These are phyloP conservation scores for Pandemis heparana DNA, from an alignment of 2,888 invertebrate genomes.

Conservation along the genomic window DNA sequence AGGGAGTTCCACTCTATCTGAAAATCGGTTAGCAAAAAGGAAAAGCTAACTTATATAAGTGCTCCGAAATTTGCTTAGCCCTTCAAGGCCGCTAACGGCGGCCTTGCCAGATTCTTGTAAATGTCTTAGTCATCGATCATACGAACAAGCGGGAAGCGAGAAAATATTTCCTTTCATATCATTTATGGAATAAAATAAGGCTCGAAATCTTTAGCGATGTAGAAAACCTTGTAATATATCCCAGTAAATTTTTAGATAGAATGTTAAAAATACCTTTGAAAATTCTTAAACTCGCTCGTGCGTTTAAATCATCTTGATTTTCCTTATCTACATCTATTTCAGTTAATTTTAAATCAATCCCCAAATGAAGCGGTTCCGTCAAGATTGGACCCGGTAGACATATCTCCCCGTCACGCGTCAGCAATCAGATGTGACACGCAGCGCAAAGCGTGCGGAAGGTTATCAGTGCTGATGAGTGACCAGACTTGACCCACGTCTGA, in stretches of 20 bases:
- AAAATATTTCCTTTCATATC: conserved; percentile 26
- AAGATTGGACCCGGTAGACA: conserved; percentile 11
- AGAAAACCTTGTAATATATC: neutral
- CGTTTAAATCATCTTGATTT: neutral
- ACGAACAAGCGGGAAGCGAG: conserved; percentile 17
- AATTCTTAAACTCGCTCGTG: neutral
- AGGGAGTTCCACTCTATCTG: neutral
- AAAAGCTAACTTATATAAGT: neutral
- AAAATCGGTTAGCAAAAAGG: neutral
- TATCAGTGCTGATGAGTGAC: conserved; percentile 69
- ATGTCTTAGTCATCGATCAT: conserved; percentile 31
- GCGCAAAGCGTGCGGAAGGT: conserved; percentile 65
- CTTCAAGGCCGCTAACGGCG: conserved; percentile 6
- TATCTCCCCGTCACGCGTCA: conserved; percentile 35
- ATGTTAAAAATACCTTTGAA: neutral
- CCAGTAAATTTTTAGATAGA: neutral
- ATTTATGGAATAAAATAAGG: neutral
- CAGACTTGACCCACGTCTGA: conserved; percentile 76
- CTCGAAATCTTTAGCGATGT: neutral
- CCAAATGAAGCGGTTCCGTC: conserved; percentile 7
- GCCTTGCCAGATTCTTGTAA: conserved; percentile 14
- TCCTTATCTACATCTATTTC: neutral
- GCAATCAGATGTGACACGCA: conserved; percentile 38
- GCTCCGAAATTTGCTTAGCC: conserved; percentile 1
- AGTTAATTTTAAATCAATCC: neutral